Base-by-base conservation (phyloP, 2,113 vertebrate genomes). In the Microcebus tavaratra region DNA sequence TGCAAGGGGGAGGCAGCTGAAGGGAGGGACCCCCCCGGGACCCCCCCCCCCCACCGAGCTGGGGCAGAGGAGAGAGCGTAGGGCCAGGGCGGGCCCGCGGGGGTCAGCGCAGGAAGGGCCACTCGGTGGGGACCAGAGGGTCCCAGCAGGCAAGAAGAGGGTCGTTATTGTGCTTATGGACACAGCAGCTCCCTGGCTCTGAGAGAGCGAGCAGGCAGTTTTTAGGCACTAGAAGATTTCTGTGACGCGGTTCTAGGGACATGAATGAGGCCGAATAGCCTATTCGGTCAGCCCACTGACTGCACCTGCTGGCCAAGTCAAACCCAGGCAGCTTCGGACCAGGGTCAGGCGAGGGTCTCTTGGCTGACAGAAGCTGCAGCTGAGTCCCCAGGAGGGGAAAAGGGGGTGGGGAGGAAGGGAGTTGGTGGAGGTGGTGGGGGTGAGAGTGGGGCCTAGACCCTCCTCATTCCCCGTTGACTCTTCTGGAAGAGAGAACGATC, bases 141-240 rank as follows among this genome's bases (percentile, higher is more conserved):
- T 87, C 87, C 94, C 94, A 95, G 96, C 96, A 95, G 97, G 96
- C 96, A 89, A 87, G 79, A 94, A 92, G 90, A 98, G 70, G 95
- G 95, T 97, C 80, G 6, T 94, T 93, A 97, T 99, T 99, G 99
- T 99, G 99, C 99, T 99, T 99, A 98, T 99, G 98, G 98, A 99
- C 98, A 98, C 97, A 98, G 98, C 98, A 97, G 98, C 98, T 98
- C 98, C 98, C 98, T 96, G 98, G 98, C 97, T 98, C 97, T 97
- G 95, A 92, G 97, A 97, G 97, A 98, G 98, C 97, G 92, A 98
- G 98, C 98, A 98, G 98, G 98, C 97, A 90, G 96, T 97, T 96
- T 98, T 97, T 99, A 99, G 99, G 99, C 99, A 99, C 98, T 99
- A 98, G 98, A 98, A 98, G 98, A 98, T 98, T 98, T 98, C 95